Conservation (phyloP, 37 sponge, comb jelly and placozoan species). For the Ianthella basta region DNA sequence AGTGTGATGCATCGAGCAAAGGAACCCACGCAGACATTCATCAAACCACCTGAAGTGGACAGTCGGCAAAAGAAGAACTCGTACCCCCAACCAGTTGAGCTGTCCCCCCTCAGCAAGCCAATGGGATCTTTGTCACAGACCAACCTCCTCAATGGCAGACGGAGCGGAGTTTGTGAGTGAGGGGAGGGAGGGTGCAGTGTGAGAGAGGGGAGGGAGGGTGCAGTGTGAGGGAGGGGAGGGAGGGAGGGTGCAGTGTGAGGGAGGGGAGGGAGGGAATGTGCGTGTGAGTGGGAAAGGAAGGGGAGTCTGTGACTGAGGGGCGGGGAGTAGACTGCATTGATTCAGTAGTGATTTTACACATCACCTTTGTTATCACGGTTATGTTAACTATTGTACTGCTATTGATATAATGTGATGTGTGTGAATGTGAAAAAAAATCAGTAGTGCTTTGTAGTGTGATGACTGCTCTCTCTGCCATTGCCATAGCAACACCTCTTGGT, state of each 20-base stretch:
- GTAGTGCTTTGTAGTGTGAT: neutral
- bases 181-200: too few relatives aligned
- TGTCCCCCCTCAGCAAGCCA: neutral
- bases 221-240: too few relatives aligned
- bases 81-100: slow-evolving; percentile 2
- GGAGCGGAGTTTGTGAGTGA: slow-evolving; percentile 23
- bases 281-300: too few relatives aligned
- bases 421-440: neutral
- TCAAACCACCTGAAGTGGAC: slow-evolving; percentile 14
- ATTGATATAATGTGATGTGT: too few relatives aligned
- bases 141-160: slow-evolving; percentile 7
- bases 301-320: too few relatives aligned
- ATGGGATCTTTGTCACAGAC: slow-evolving; percentile 10
- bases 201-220: too few relatives aligned
- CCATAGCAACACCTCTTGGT: neutral
- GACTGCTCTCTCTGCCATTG: neutral
- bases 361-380: too few relatives aligned
- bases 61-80: slow-evolving; percentile 26
- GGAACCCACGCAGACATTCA: neutral
- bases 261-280: too few relatives aligned
- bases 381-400: too few relatives aligned
- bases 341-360: too few relatives aligned
- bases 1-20: slow-evolving; percentile 7
- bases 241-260: too few relatives aligned
- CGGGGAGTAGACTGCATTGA: too few relatives aligned